A percentile compares a stretch with the other conserved stretches of the same genome.
phyloP scores from a whole-genome alignment of 1,140 invertebrate genomes.

The Telenomus remus region DNA sequence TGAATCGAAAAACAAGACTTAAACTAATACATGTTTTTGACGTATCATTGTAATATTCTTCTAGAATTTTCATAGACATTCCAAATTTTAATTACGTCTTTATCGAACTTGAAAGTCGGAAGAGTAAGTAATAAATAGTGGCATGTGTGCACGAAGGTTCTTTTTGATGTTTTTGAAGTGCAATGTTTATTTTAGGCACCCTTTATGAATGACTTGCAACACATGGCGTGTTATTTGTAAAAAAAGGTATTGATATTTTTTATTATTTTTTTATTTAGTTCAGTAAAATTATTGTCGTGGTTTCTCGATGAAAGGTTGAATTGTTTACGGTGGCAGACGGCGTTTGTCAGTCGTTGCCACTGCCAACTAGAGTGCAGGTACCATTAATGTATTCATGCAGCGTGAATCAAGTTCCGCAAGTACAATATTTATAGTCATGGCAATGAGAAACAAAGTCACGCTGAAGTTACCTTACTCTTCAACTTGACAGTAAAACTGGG shows the following conservation, averaged over 20 bases:
- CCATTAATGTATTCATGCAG: conserved; percentile 34
- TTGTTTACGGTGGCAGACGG: conserved; percentile 14
- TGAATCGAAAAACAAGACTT: background rate
- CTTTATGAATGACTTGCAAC: conserved; percentile 51
- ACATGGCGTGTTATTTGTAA: conserved; percentile 26
- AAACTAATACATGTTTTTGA: too few relatives aligned
- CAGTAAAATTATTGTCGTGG: too few relatives aligned
- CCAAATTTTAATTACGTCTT: conserved; percentile 25
- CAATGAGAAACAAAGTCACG: conserved; percentile 53
- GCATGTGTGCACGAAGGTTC: conserved; percentile 33
- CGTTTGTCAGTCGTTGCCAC: conserved; percentile 3
- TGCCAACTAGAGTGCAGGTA: conserved; percentile 47
- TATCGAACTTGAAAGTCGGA: conserved; percentile 34
- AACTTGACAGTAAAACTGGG: conserved; percentile 46
- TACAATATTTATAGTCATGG: conserved; percentile 55
- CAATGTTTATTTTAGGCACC: conserved; percentile 54
- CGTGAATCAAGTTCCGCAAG: conserved; percentile 30
- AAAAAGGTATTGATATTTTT: background rate
- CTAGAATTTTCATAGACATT: background rate
- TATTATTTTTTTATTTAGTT: background rate
- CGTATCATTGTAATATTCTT: too few relatives aligned
- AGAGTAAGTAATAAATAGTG: conserved; percentile 47
- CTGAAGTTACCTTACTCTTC: conserved; percentile 51
- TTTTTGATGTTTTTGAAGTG: conserved; percentile 54
- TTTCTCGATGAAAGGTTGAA: too few relatives aligned